Percentiles rank a stretch among this genome's conserved stretches.
Conservation (phyloP, 2,113 vertebrate genomes). For the Tringa solitaria region DNA sequence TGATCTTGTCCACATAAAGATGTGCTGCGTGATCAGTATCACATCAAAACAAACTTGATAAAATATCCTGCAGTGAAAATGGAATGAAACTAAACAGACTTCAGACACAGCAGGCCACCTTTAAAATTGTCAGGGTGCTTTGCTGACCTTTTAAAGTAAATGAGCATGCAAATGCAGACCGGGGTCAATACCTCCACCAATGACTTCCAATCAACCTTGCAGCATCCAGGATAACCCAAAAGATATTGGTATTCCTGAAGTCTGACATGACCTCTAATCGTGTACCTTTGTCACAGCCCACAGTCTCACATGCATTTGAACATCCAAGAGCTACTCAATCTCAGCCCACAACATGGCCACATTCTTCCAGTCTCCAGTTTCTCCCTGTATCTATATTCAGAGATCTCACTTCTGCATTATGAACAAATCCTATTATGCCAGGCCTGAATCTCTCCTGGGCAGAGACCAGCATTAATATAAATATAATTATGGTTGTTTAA, state of each 20-base stretch:
- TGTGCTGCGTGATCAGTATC: background rate
- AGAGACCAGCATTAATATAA: conserved; percentile 10
- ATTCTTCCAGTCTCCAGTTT: background rate
- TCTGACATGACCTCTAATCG: background rate
- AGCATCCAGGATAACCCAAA: background rate
- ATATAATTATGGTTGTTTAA: conserved; percentile 27
- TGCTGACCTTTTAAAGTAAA: background rate
- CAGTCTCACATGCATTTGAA: background rate
- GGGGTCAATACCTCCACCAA: background rate
- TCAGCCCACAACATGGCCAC: background rate
- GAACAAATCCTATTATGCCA: background rate
- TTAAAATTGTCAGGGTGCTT: background rate
- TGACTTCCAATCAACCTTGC: background rate
- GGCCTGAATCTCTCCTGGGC: background rate
- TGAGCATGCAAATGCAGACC: background rate
- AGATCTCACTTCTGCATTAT: background rate
- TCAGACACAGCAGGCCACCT: background rate
- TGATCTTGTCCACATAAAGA: background rate
- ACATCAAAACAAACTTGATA: background rate
- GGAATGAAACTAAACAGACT: background rate
- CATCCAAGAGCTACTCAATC: background rate
- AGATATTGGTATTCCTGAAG: background rate
- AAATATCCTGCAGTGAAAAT: background rate
- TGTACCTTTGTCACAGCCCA: background rate
- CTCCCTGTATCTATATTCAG: background rate